phyloP scores from a whole-genome alignment of 92 coral and sea anemone genomes.

The Epizoanthus fatuus region DNA sequence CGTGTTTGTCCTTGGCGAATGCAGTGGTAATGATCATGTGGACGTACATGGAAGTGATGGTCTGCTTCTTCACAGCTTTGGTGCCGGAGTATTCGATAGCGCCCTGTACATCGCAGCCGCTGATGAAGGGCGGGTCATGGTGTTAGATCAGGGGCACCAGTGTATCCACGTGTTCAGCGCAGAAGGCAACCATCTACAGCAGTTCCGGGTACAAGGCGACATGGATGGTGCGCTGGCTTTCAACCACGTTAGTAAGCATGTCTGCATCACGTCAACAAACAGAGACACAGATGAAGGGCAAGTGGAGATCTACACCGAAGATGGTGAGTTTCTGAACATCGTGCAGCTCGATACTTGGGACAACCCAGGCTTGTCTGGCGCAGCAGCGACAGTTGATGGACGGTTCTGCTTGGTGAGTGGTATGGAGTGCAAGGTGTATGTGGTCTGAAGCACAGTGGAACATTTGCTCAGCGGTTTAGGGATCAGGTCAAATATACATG shows the following conservation, averaged over 20 bases:
- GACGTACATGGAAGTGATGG: slow-evolving; percentile 26
- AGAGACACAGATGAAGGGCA: slow-evolving; percentile 36
- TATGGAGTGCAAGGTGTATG: slow-evolving; percentile 42
- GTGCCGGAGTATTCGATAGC: slow-evolving; percentile 22
- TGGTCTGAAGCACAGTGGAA: background rate
- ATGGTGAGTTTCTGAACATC: slow-evolving; percentile 14
- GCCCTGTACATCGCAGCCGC: slow-evolving; percentile 26
- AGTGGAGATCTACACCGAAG: slow-evolving; percentile 29
- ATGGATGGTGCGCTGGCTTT: slow-evolving; percentile 38
- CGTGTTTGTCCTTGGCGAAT: slow-evolving; percentile 48
- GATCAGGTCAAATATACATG: too few relatives aligned
- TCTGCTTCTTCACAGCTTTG: slow-evolving; percentile 19
- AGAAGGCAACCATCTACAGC: slow-evolving; percentile 28
- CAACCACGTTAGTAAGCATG: background rate
- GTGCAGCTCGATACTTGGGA: slow-evolving; percentile 42
- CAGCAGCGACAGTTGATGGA: slow-evolving; percentile 37
- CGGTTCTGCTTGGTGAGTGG: slow-evolving; percentile 43
- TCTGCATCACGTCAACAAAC: slow-evolving; percentile 34
- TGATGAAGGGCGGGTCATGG: slow-evolving; percentile 34
- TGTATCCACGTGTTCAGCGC: slow-evolving; percentile 41
- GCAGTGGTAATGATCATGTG: slow-evolving; percentile 42
- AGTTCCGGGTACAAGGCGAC: slow-evolving; percentile 26
- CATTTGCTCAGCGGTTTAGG: too few relatives aligned
- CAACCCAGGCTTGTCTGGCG: slow-evolving; percentile 34
- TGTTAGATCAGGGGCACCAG: slow-evolving; percentile 41